phyloP scores from a whole-genome alignment of 1,140 invertebrate species.

The Andrena cerasifolii region DNA sequence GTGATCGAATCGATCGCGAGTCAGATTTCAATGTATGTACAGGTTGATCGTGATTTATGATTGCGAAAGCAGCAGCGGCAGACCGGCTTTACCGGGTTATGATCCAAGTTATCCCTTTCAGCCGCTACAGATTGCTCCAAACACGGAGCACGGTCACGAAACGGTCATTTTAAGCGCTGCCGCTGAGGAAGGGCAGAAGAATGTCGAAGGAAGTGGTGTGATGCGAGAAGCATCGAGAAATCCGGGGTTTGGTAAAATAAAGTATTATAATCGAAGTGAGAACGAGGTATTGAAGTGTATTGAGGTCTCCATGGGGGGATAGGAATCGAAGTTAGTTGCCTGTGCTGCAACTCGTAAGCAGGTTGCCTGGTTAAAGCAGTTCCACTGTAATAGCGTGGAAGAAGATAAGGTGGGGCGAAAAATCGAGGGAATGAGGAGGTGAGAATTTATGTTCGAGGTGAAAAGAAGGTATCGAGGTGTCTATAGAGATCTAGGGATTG shows the following conservation, averaged over 20 bases:
- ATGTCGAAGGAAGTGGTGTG: neutral
- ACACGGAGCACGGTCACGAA: neutral
- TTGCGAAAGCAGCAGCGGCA: conserved; percentile 8
- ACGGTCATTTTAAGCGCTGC: neutral
- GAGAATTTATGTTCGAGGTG: too few species aligned
- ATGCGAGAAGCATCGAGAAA: neutral
- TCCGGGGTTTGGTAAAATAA: neutral
- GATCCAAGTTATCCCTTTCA: conserved; percentile 6
- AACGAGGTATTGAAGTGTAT: too few species aligned
- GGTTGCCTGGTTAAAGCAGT: too few species aligned
- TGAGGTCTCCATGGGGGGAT: too few species aligned
- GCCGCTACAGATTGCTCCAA: neutral
- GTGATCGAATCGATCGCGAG: neutral
- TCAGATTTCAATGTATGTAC: neutral
- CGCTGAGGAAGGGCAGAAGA: neutral
- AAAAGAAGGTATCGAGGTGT: too few species aligned
- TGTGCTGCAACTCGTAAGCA: too few species aligned
- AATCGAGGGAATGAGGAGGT: too few species aligned
- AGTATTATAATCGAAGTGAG: too few species aligned
- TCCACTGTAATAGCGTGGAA: too few species aligned
- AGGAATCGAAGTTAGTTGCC: too few species aligned
- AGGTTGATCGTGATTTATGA: conserved; percentile 34
- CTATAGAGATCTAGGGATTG: too few species aligned
- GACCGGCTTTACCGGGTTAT: conserved; percentile 4
- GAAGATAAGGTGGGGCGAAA: too few species aligned